Percentiles rank a stretch among this genome's conserved stretches.
phyloP scores from a whole-genome alignment of 2,888 invertebrate genomes.

The Philereme vetulata region DNA sequence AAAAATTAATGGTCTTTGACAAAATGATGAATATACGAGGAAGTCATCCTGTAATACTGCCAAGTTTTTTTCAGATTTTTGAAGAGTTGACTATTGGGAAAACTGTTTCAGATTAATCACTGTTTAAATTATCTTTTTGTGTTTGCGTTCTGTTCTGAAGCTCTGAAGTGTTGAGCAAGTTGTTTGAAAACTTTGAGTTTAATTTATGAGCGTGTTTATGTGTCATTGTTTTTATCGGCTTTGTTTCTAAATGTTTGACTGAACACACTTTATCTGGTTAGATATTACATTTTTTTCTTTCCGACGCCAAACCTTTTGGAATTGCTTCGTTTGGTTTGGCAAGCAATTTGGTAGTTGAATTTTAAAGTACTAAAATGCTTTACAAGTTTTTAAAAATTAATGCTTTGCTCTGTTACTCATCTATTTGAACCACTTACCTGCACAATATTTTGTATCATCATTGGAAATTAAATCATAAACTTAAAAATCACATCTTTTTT shows the following conservation, averaged over 20 bases:
- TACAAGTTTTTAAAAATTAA: not conserved
- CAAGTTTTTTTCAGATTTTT: constrained; percentile 26
- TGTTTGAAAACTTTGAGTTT: not conserved
- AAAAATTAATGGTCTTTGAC: constrained; percentile 25
- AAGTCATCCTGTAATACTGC: constrained; percentile 28
- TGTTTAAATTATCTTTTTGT: constrained; percentile 8
- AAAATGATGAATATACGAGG: constrained; percentile 31
- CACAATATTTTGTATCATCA: constrained; percentile 2
- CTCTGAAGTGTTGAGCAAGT: too few relatives aligned
- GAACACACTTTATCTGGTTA: too few relatives aligned
- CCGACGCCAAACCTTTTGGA: not conserved
- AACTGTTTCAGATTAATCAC: constrained; percentile 6
- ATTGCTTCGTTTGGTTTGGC: too few relatives aligned
- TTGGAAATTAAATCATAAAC: not conserved
- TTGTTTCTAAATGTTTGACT: not conserved
- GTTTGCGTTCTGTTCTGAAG: constrained; percentile 5
- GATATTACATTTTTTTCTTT: not conserved
- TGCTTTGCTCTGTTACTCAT: constrained; percentile 22
- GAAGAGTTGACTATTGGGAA: constrained; percentile 10
- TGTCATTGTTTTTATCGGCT: not conserved
- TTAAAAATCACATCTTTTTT: constrained; percentile 29
- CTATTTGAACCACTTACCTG: constrained; percentile 8
- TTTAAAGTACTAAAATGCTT: not conserved
- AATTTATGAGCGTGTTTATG: constrained; percentile 6
- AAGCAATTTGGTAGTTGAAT: not conserved